Conservation (phyloP, 2,113 vertebrate species). For the Petrocephalus zakoni region DNA sequence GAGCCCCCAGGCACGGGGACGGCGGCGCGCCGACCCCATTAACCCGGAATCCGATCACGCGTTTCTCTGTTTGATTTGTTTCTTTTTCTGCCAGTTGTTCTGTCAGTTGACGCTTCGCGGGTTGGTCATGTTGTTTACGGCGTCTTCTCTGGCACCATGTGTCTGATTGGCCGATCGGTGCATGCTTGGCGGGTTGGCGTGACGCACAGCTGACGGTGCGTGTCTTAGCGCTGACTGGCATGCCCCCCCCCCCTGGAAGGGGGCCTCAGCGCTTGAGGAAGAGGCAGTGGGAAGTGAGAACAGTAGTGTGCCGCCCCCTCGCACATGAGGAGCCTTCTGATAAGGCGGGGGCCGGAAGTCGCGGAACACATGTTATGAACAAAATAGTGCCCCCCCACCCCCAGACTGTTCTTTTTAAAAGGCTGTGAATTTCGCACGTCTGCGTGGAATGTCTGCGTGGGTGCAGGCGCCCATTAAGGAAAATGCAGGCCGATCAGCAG, state of each 20-base stretch:
- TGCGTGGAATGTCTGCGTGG: background rate
- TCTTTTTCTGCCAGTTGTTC: too few relatives aligned
- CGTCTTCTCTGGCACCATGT: background rate
- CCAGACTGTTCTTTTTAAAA: background rate
- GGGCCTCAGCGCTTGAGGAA: background rate
- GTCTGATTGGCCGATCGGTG: background rate
- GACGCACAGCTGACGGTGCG: background rate
- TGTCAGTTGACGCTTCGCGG: background rate
- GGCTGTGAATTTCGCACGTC: background rate
- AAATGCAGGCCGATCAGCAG: background rate
- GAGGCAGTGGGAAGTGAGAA: background rate
- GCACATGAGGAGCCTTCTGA: background rate
- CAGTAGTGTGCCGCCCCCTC: background rate
- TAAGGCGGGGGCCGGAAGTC: background rate
- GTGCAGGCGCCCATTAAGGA: background rate
- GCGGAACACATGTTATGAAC: background rate
- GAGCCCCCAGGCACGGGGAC: background rate
- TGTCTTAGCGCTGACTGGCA: background rate
- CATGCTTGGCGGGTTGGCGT: background rate
- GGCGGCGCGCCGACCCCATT: background rate
- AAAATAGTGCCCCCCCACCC: background rate
- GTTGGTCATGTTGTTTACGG: background rate
- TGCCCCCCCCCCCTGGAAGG: background rate
- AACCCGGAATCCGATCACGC: background rate
- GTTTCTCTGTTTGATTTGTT: background rate